Conservation (phyloP, 2,888 invertebrate species). For the Lycaena phlaeas region DNA sequence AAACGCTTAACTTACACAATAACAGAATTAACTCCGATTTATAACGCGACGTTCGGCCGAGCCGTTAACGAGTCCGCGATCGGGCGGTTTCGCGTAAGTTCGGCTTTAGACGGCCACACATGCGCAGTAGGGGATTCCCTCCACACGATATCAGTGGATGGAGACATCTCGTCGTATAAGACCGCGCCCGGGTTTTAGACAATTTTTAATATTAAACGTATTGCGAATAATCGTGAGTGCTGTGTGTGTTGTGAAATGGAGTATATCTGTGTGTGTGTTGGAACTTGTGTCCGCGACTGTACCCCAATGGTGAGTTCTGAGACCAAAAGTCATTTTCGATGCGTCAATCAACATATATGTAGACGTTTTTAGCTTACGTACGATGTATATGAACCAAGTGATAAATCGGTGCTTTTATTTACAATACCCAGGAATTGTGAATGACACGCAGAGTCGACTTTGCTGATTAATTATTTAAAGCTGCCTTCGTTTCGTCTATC, state of each 20-base stretch:
- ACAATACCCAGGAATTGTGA: too few relatives aligned
- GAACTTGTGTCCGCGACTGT: constrained; percentile 5
- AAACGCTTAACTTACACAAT: constrained; percentile 34
- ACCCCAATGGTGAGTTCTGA: constrained; percentile 38
- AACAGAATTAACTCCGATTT: constrained; percentile 63
- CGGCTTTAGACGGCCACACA: constrained; percentile 53
- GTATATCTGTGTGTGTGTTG: constrained; percentile 33
- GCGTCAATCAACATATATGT: too few relatives aligned
- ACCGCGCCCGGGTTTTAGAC: constrained; percentile 45
- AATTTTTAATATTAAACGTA: constrained; percentile 17
- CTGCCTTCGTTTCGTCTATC: too few relatives aligned
- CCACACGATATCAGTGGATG: constrained; percentile 51
- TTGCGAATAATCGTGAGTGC: constrained; percentile 18
- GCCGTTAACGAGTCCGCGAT: constrained; percentile 47
- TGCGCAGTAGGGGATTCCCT: constrained; percentile 48
- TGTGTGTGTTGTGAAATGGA: constrained; percentile 31
- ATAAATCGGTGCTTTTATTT: too few relatives aligned
- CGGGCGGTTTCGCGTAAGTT: constrained; percentile 42
- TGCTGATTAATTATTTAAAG: too few relatives aligned
- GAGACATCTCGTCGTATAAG: constrained; percentile 44
- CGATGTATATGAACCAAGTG: too few relatives aligned
- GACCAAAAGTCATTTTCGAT: constrained; percentile 1
- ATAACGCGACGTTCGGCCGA: constrained; percentile 45
- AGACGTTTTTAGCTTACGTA: too few relatives aligned
- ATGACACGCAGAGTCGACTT: too few relatives aligned